Evolutionary conservation across 2,888 invertebrate genomes (phyloP).

Genomic region (Malthinus seriepunctatus): DNA sequence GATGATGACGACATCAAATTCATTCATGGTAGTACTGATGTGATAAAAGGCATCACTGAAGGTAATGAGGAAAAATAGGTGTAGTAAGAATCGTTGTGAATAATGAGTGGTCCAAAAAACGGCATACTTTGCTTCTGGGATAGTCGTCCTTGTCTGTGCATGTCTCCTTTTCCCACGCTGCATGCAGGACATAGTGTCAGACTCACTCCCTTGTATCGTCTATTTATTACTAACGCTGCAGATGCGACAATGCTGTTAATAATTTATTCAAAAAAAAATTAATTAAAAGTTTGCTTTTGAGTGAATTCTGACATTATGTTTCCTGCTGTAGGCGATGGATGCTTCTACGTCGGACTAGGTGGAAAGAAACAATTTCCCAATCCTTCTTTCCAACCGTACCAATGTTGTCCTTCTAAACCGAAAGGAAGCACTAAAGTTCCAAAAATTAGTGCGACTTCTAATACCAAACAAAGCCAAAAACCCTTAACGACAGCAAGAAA

Average conservation of each 20-base stretch:
- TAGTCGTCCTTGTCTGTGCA: conserved; percentile 50
- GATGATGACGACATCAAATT: conserved; percentile 57
- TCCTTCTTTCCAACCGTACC: conserved; percentile 84
- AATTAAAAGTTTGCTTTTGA: conserved; percentile 38
- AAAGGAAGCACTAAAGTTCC: conserved; percentile 54
- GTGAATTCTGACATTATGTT: conserved; percentile 77
- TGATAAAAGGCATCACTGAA: conserved; percentile 49
- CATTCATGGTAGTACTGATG: conserved; percentile 49
- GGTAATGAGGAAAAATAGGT: conserved; percentile 46
- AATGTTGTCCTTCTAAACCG: conserved; percentile 88
- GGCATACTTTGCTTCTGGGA: conserved; percentile 41
- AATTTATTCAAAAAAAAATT: conserved; percentile 41
- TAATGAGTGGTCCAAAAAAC: conserved; percentile 18
- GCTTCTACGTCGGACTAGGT: conserved; percentile 95
- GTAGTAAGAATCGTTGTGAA: conserved; percentile 3
- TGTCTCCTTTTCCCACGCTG: conserved; percentile 45
- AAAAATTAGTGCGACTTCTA: conserved; percentile 42
- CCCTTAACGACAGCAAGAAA: conserved; percentile 30
- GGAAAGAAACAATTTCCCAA: conserved; percentile 77
- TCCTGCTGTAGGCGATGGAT: conserved; percentile 92
- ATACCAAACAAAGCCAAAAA: conserved; percentile 35
- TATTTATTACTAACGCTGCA: conserved; percentile 44
- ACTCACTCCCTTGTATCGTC: conserved; percentile 42
- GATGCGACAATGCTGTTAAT: conserved; percentile 37
- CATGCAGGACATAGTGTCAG: conserved; percentile 56